Base-by-base conservation (phyloP, 2,888 invertebrate species). In the Fabriciana adippe region DNA sequence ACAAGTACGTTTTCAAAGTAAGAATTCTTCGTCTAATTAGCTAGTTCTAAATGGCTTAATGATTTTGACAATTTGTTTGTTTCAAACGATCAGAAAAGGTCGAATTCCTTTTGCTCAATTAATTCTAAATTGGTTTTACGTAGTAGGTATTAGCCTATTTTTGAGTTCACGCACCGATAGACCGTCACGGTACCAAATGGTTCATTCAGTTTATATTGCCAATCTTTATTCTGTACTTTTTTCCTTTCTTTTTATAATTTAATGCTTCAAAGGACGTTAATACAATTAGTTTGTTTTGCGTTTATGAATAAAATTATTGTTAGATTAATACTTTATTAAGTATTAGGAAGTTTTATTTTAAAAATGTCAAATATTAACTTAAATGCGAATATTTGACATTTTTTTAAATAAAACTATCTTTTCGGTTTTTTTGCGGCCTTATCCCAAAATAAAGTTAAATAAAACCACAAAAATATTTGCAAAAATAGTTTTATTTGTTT, bases 51-150 rank as follows among this genome's bases (percentile, higher is more conserved):
- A 48, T 48, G 26, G 13, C 47, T 59, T 59, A 48, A 26, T 26
- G 48, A 31, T 59, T 59, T 26, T 59, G 16, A 31, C 26, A 26
- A 48, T 59, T 59, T 48, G 48, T 48, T 59, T n/a, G 31, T 59
- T 59, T 31, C 13, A 6, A 59, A 15, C n/a, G 48, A 59, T 59
- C 48, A 31, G 61, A 50, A 61, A 61, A 61, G 61, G 61, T 61
- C 31, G 51, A 61, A 51, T 8, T 35, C 31, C 18, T 51, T 61
- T 61, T 41, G 41, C 51, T 35, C 16, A 50, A 61, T 51, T 61
- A 35, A 41, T 41, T 31, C 26, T 35, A 61, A 61, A 51, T 61
- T 51, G 51, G 61, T 61, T 61, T 51, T 61, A 61, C 61, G 35
- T 41, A 41, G 35, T n/a, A n/a, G n/a, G n/a, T 41, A 61, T 51